Conservation (phyloP, 2,888 invertebrate species). For the Celastrina argiolus region DNA sequence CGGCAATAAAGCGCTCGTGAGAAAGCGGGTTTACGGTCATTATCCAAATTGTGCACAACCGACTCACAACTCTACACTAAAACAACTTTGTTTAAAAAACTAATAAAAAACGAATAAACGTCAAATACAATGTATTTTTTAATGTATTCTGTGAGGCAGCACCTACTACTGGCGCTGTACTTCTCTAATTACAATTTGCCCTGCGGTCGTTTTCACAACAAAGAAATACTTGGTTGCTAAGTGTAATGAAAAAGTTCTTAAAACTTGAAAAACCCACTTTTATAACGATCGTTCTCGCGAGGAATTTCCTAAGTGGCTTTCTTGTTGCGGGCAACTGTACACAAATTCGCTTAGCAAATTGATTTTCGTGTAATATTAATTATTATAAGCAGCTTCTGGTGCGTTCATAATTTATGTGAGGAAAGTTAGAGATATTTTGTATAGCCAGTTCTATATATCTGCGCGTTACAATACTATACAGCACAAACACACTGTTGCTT, state of each 20-base stretch:
- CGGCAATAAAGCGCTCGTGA: too few species aligned
- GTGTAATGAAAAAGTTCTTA: conserved; percentile 38
- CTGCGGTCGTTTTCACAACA: conserved; percentile 36
- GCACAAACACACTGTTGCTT: too few species aligned
- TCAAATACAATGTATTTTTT: conserved; percentile 13
- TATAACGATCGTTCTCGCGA: conserved; percentile 29
- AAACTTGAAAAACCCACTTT: conserved; percentile 28
- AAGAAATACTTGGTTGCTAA: conserved; percentile 36
- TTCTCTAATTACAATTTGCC: conserved; percentile 40
- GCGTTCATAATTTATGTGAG: neutral
- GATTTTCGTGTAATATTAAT: neutral
- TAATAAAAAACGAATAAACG: neutral
- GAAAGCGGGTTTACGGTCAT: neutral
- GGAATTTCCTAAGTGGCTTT: conserved; percentile 29
- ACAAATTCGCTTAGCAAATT: neutral
- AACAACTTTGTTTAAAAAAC: conserved; percentile 4
- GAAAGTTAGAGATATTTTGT: neutral
- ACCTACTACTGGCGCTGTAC: conserved; percentile 31
- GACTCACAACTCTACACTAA: neutral
- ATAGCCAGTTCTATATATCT: too few species aligned
- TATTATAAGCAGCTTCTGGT: neutral
- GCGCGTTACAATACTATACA: too few species aligned
- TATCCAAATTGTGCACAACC: neutral
- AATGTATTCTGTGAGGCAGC: conserved; percentile 22
- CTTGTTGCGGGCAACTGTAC: conserved; percentile 24